These are phyloP conservation scores for Ariolimax columbianus DNA, from an alignment of 2,888 invertebrate genomes.

Conservation along the genomic window DNA sequence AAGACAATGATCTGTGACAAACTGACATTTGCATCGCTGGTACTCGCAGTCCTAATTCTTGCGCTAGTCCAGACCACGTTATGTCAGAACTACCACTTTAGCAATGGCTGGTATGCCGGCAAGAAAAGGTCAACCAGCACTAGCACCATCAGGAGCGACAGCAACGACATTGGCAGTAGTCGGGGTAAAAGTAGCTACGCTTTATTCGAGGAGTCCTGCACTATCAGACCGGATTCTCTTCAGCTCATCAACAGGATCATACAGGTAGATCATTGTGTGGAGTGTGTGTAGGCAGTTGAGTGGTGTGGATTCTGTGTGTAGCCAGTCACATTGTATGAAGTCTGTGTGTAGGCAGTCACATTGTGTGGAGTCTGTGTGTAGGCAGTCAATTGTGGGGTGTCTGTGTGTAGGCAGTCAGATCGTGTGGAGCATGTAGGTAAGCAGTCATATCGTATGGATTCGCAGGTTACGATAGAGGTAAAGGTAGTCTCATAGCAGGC, in stretches of 20 bases:
- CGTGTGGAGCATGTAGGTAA: too few relatives aligned
- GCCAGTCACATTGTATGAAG: too few relatives aligned
- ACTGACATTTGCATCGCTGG: not conserved
- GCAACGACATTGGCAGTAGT: not conserved
- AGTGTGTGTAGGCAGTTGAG: too few relatives aligned
- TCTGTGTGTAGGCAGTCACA: too few relatives aligned
- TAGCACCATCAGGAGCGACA: not conserved
- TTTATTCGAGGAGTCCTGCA: slow-evolving; percentile 23
- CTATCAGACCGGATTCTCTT: slow-evolving; percentile 16
- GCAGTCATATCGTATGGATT: too few relatives aligned
- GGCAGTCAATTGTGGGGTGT: too few relatives aligned
- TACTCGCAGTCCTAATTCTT: slow-evolving; percentile 17
- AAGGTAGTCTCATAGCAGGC: too few relatives aligned
- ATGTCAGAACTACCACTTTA: slow-evolving; percentile 62
- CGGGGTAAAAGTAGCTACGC: not conserved
- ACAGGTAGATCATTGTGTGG: slow-evolving; percentile 27
- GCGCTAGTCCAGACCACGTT: slow-evolving; percentile 16
- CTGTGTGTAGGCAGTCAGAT: too few relatives aligned
- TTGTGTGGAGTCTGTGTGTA: too few relatives aligned
- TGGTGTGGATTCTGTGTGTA: too few relatives aligned
- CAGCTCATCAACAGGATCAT: slow-evolving; percentile 37
- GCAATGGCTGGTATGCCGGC: slow-evolving; percentile 76
- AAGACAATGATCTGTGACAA: not conserved
- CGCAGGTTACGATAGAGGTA: too few relatives aligned
- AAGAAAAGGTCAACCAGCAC: slow-evolving; percentile 21